Evolutionary conservation across 2,113 vertebrate genomes (phyloP).

Genomic region (Uria lomvia): DNA sequence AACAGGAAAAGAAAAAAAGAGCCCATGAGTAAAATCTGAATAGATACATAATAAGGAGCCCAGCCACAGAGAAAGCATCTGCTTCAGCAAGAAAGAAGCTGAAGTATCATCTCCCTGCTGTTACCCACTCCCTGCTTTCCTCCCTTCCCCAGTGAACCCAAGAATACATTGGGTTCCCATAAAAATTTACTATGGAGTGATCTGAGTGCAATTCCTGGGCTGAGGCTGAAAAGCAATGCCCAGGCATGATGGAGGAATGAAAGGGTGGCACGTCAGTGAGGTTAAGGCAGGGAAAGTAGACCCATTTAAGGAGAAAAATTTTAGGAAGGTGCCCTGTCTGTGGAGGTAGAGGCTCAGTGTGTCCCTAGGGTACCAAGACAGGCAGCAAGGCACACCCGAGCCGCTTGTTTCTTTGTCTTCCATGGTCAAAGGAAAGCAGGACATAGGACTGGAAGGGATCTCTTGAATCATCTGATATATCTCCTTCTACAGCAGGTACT

Average conservation of each 20-base stretch:
- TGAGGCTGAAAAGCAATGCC: not conserved
- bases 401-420: not conserved
- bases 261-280: not conserved
- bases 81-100: not conserved
- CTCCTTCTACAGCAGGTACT: not conserved
- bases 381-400: not conserved
- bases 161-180: not conserved
- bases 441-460: not conserved
- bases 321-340: not conserved
- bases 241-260: not conserved
- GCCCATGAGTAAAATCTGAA: not conserved
- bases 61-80: fast-evolving
- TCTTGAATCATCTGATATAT: not conserved
- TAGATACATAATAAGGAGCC: not conserved
- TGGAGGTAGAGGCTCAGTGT: not conserved
- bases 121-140: not conserved
- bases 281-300: not conserved
- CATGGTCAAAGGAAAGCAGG: not conserved
- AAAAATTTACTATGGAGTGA: not conserved
- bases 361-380: not conserved
- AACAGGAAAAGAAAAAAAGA: not conserved
- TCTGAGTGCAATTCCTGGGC: not conserved
- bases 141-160: not conserved
- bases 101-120: not conserved
- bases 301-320: not conserved